phyloP scores from a whole-genome alignment of 2,888 invertebrate genomes.

The Xestia ashworthii region DNA sequence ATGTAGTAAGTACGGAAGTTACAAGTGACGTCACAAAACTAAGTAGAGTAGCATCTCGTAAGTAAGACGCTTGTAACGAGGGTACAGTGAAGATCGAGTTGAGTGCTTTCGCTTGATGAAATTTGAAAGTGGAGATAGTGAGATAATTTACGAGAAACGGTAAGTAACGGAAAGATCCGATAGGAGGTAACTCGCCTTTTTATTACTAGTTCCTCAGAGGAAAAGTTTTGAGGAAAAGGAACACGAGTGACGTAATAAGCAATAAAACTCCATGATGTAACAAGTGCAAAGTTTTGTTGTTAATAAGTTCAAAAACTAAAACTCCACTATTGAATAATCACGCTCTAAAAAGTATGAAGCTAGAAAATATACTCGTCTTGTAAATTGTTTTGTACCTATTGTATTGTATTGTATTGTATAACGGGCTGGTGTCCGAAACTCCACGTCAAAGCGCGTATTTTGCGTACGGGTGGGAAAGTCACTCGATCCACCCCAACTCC shows the following conservation, averaged over 20 bases:
- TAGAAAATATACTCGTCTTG: too few relatives aligned
- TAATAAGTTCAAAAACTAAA: neutral
- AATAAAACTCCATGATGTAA: neutral
- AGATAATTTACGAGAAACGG: conserved; percentile 57
- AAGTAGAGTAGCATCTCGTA: conserved; percentile 19
- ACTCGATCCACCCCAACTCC: too few relatives aligned
- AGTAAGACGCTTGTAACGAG: conserved; percentile 39
- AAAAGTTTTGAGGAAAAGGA: neutral
- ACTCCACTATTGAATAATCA: too few relatives aligned
- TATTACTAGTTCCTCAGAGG: conserved; percentile 8
- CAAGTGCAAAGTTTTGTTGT: neutral
- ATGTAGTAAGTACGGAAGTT: neutral
- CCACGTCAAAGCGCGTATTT: too few relatives aligned
- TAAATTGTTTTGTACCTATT: too few relatives aligned
- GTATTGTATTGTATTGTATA: too few relatives aligned
- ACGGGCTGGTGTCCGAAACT: too few relatives aligned
- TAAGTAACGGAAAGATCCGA: conserved; percentile 38
- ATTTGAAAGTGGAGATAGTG: conserved; percentile 61
- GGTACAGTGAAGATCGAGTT: conserved; percentile 47
- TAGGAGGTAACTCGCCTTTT: conserved; percentile 28
- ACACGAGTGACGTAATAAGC: neutral
- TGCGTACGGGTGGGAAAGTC: too few relatives aligned
- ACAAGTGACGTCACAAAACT: conserved; percentile 21
- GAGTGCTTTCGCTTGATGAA: conserved; percentile 66
- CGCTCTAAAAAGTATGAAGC: too few relatives aligned